These are phyloP conservation scores for Hydropsyche tenuis DNA, from an alignment of 1,140 invertebrate species.

Conservation along the genomic window DNA sequence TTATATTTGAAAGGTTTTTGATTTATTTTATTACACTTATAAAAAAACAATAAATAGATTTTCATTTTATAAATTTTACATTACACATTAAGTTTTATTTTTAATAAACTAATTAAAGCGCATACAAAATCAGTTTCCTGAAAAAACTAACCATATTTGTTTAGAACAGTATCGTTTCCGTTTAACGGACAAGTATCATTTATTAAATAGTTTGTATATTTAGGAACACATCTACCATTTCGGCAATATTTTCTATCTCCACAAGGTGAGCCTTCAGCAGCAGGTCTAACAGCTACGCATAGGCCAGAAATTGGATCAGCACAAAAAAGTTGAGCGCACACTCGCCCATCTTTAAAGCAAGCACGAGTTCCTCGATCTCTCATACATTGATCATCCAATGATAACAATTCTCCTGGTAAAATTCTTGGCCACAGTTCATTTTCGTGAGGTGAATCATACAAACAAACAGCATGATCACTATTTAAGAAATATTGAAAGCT, in stretches of 20 bases:
- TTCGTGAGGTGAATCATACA: constrained; percentile 93
- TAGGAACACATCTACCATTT: constrained; percentile 87
- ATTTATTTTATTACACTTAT: too few relatives aligned
- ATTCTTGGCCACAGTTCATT: constrained; percentile 88
- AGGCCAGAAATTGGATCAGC: constrained; percentile 94
- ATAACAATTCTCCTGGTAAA: constrained; percentile 86
- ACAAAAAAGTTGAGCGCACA: constrained; percentile 94
- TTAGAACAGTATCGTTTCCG: constrained; percentile 54
- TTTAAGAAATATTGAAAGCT: constrained; percentile 96
- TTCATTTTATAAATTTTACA: too few relatives aligned
- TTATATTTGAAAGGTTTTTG: too few relatives aligned
- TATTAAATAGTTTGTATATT: constrained; percentile 79
- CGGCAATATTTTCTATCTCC: constrained; percentile 93
- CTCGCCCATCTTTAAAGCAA: constrained; percentile 87
- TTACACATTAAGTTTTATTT: too few relatives aligned
- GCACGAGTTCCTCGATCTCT: constrained; percentile 87
- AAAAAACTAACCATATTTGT: too few relatives aligned
- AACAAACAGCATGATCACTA: constrained; percentile 91
- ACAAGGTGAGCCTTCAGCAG: constrained; percentile 91
- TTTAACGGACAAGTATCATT: constrained; percentile 61
- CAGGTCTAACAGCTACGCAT: constrained; percentile 93
- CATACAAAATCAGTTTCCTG: too few relatives aligned
- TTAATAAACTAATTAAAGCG: too few relatives aligned
- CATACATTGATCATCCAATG: constrained; percentile 90
- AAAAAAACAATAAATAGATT: too few relatives aligned